Conservation (phyloP, 2,888 invertebrate species). For the Yponomeuta sedellus region DNA sequence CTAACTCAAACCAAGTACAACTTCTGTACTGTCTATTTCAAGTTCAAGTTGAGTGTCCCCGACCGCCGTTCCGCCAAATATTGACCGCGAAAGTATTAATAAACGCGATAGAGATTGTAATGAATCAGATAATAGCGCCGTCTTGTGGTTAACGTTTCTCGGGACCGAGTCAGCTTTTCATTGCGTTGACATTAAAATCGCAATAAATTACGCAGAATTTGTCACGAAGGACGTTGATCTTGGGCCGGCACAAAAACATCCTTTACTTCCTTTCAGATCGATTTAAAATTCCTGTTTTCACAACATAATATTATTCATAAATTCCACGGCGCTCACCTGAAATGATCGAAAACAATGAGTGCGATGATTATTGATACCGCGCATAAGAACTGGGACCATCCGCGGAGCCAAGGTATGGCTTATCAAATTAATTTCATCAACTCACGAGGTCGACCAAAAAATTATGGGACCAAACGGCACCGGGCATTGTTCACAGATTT, state of each 20-base stretch:
- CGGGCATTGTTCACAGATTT: slow-evolving; percentile 75
- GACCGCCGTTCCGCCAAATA: slow-evolving; percentile 35
- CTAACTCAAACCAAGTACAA: too few species aligned
- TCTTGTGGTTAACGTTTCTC: background rate
- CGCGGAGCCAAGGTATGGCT: slow-evolving; percentile 21
- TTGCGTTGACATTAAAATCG: background rate
- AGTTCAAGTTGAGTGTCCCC: slow-evolving; percentile 13
- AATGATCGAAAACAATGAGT: slow-evolving; percentile 3
- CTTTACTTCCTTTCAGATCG: background rate
- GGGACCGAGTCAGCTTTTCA: background rate
- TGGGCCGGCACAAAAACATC: background rate
- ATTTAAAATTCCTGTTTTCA: background rate
- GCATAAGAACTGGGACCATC: background rate
- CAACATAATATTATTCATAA: slow-evolving; percentile 10
- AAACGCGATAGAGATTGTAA: slow-evolving; percentile 30
- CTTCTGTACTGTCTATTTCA: background rate
- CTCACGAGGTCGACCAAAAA: slow-evolving; percentile 39
- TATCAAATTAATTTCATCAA: slow-evolving; percentile 69
- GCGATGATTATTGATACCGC: slow-evolving; percentile 15
- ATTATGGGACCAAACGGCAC: slow-evolving; percentile 42
- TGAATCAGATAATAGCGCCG: background rate
- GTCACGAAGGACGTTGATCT: slow-evolving; percentile 1
- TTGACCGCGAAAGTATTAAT: slow-evolving; percentile 59
- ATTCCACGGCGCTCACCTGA: slow-evolving; percentile 7
- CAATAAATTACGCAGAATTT: background rate